These are phyloP conservation scores for Stegastes partitus DNA, from an alignment of 2,113 vertebrate species.

Conservation along the genomic window DNA sequence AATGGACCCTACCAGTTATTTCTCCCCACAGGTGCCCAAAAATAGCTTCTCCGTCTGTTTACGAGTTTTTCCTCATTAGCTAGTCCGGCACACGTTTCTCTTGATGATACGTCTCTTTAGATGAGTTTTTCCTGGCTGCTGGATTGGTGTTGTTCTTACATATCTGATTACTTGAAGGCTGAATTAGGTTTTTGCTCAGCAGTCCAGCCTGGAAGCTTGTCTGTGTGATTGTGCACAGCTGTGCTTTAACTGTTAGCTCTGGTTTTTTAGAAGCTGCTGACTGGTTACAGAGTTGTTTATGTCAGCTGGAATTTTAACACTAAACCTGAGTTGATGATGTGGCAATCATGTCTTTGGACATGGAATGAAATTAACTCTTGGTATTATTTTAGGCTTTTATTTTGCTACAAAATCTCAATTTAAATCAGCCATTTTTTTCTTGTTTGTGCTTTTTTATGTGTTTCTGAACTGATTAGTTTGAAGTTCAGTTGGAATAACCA, in stretches of 20 bases:
- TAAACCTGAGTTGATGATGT: constrained; percentile 14
- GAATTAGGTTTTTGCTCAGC: constrained; percentile 62
- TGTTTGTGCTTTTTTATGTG: neutral
- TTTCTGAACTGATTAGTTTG: too few relatives aligned
- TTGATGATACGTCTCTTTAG: constrained; percentile 46
- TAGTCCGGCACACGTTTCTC: constrained; percentile 33
- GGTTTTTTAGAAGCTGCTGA: constrained; percentile 44
- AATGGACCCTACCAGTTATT: constrained; percentile 82
- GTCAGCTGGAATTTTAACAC: constrained; percentile 41
- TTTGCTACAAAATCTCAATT: neutral
- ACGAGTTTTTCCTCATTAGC: constrained; percentile 26
- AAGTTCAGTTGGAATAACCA: too few relatives aligned
- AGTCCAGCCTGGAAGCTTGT: constrained; percentile 51
- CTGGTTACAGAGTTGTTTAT: constrained; percentile 44
- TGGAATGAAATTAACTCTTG: neutral
- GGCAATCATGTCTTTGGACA: constrained; percentile 23
- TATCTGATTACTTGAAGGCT: constrained; percentile 54
- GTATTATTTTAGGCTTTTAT: neutral
- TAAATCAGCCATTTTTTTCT: neutral
- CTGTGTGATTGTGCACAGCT: constrained; percentile 77
- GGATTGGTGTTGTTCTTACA: constrained; percentile 25
- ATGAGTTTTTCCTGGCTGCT: constrained; percentile 41
- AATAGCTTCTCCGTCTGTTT: constrained; percentile 42
- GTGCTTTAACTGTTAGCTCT: constrained; percentile 43
- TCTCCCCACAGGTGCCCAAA: constrained; percentile 89